Evolutionary conservation across 2,797 vertebrate species (phyloP), one percentile per base, ranked within the genome.

Genomic region (Diplodus sargus): DNA sequence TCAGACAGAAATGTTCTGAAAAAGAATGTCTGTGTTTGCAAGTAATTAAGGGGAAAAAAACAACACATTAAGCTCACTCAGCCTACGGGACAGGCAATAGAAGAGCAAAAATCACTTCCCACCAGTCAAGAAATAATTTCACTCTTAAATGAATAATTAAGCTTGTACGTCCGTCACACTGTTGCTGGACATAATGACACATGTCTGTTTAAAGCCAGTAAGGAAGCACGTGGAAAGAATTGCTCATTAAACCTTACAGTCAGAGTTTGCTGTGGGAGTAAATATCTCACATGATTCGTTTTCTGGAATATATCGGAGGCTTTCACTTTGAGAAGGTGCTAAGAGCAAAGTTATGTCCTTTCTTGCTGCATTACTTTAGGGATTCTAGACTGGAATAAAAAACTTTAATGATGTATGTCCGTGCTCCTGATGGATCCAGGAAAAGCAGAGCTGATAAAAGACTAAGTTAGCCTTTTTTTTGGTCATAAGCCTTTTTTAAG

Each of bases 331-430:
- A 69, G 77, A 88, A 85, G 80, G 65, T 65, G 70, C 68, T 85
- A 88, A 92, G 76, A 90, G 92, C 87, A 92, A 92, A 92, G 88
- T 89, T 80, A 57, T 87, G 90, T 90, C 61, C 75, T 76, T 75
- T 84, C 90, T 49, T 34, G 51, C 72, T 30, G 72, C 58, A 79
- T 83, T 75, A 85, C 79, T 76, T 69, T 47, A 76, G 61, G 63
- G 56, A 60, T 81, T 81, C 68, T 22, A 61, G 61, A 60, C 49
- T 59, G 67, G 28, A 82, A 81, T 82, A 73, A 71, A 77, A 77
- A 78, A 77, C 80, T 49, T 90, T 58, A 87, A 90, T 89, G 85
- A 91, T 86, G 86, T 61, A 89, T 89, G 81, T 70, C 59, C 68
- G 74, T 20, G 17, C 63, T 74, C 45, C 14, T 63, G 54, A 66